These are phyloP conservation scores for Rhizoglyphus robini DNA, from an alignment of 1,140 invertebrate species.

Conservation along the genomic window DNA sequence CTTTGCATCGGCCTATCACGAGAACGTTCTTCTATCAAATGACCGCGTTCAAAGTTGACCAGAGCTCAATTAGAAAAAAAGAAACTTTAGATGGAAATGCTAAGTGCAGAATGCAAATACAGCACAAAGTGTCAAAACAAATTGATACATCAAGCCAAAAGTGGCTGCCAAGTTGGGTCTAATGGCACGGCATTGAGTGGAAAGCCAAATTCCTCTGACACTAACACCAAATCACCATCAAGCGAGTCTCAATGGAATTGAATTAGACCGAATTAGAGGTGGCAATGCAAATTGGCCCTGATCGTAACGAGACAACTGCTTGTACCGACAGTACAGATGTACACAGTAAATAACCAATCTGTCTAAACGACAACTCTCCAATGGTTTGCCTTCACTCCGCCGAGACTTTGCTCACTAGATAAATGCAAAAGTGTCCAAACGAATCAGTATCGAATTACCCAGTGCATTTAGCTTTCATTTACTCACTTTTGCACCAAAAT, in stretches of 20 bases:
- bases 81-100: background rate
- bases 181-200: background rate
- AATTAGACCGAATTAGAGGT: background rate
- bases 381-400: too few species aligned
- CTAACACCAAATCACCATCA: background rate
- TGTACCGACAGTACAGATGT: too few species aligned
- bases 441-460: too few species aligned
- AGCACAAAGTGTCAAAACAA: background rate
- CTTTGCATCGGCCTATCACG: too few species aligned
- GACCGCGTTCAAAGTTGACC: background rate
- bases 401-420: too few species aligned
- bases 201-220: background rate
- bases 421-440: too few species aligned
- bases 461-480: too few species aligned
- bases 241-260: too few species aligned
- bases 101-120: background rate
- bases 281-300: background rate
- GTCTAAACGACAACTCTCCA: too few species aligned
- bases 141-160: background rate
- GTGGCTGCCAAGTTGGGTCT: background rate
- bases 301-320: background rate
- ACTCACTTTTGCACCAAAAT: too few species aligned
- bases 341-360: too few species aligned
- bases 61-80: background rate
- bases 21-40: too few species aligned